These are phyloP conservation scores for Tetanocera ferruginea DNA, from an alignment of 2,888 invertebrate genomes.

Conservation along the genomic window DNA sequence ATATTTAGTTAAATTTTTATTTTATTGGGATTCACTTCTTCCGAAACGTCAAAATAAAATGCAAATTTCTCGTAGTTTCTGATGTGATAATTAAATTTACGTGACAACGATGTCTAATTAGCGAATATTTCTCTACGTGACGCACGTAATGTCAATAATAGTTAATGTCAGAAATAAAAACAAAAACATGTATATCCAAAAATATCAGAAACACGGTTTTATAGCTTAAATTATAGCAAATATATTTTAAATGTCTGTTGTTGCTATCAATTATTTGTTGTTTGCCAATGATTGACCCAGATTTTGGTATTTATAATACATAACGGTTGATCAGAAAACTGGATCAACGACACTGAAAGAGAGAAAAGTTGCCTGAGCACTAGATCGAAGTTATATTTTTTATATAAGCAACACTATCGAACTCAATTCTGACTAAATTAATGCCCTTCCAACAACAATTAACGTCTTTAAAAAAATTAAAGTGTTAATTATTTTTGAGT, in stretches of 20 bases:
- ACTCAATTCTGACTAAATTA: too few species aligned
- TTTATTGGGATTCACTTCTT: neutral
- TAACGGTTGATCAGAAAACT: neutral
- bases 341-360: too few species aligned
- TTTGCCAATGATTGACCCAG: neutral
- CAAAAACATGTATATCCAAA: neutral
- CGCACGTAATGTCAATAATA: neutral
- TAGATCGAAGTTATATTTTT: too few species aligned
- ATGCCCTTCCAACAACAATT: too few species aligned
- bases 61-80: conserved; percentile 1
- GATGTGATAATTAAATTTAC: conserved; percentile 38
- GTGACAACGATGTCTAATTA: conserved; percentile 44
- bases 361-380: too few species aligned
- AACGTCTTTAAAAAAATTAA: too few species aligned
- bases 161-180: neutral
- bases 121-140: conserved; percentile 1
- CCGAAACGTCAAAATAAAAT: neutral
- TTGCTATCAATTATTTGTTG: neutral
- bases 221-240: neutral
- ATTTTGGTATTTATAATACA: neutral
- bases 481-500: too few species aligned
- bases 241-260: neutral
- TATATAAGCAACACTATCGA: too few species aligned
- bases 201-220: neutral
- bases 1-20: neutral